A percentile compares a stretch with the other conserved stretches of the same genome.
Evolutionary conservation across 2,797 vertebrate genomes (phyloP).

Genomic region (Anguilla anguilla): DNA sequence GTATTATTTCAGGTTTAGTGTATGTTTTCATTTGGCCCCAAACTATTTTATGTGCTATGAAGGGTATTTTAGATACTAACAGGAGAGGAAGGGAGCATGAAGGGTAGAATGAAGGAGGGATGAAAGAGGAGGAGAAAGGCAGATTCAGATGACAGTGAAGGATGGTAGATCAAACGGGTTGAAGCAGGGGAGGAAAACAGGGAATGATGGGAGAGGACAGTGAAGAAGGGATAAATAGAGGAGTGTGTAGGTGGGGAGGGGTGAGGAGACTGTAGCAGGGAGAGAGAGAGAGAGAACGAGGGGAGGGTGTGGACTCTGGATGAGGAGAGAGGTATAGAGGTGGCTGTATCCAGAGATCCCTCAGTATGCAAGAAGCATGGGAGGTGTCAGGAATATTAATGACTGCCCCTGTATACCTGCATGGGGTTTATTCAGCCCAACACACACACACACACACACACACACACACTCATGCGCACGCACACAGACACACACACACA

Average conservation of each 20-base stretch:
- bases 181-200: not conserved
- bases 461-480: not conserved
- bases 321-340: conserved; percentile 28
- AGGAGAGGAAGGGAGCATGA: not conserved
- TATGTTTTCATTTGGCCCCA: no score
- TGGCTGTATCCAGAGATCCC: conserved; percentile 42
- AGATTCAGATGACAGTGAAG: conserved; percentile 7
- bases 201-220: conserved; percentile 2
- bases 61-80: not conserved
- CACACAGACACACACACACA: conserved; percentile 56
- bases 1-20: not conserved
- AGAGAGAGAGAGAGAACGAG: conserved; percentile 38
- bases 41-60: not conserved
- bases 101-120: not conserved
- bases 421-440: conserved; percentile 68
- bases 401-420: conserved; percentile 68
- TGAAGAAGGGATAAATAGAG: not conserved
- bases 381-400: conserved; percentile 76
- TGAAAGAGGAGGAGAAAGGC: conserved; percentile 28
- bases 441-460: conserved; percentile 53
- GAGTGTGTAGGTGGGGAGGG: not conserved
- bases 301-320: conserved; percentile 39
- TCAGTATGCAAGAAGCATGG: conserved; percentile 52
- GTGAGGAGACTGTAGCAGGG: conserved; percentile 12
- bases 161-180: not conserved